A percentile compares a stretch with the other conserved stretches of the same genome.
Evolutionary conservation across 2,888 invertebrate species (phyloP).

Genomic region (Tridacna crocea): DNA sequence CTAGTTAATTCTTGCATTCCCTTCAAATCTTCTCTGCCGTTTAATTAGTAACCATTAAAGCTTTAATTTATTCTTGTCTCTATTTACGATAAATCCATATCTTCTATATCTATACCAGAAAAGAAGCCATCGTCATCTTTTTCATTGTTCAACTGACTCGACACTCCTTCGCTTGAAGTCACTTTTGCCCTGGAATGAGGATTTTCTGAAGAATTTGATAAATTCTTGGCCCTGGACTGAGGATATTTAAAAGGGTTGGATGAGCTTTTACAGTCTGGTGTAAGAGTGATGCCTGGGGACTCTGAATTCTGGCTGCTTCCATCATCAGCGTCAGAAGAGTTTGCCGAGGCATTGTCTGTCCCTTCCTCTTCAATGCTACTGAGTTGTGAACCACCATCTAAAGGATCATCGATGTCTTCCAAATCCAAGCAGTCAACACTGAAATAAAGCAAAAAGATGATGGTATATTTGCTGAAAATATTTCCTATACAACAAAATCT

Average conservation of each 20-base stretch:
- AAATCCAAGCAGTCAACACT: conserved; percentile 12
- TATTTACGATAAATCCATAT: conserved; percentile 11
- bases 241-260: conserved; percentile 48
- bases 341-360: conserved; percentile 20
- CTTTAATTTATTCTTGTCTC: too few relatives aligned
- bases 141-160: neutral
- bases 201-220: neutral
- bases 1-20: too few relatives aligned
- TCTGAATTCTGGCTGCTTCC: conserved; percentile 43
- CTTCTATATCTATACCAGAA: conserved; percentile 54
- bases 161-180: neutral
- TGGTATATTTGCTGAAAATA: too few relatives aligned
- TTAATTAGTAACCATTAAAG: too few relatives aligned
- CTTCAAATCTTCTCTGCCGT: too few relatives aligned
- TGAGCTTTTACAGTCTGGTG: conserved; percentile 37
- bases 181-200: neutral
- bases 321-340: conserved; percentile 54
- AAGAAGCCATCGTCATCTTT: conserved; percentile 59
- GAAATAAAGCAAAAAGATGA: neutral
- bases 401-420: conserved; percentile 40
- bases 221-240: neutral
- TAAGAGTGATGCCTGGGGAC: conserved; percentile 52
- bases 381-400: conserved; percentile 33
- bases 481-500: too few relatives aligned
- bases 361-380: conserved; percentile 34